Evolutionary conservation across 2,113 vertebrate genomes (phyloP).

Genomic region (Actenoides hombroni): DNA sequence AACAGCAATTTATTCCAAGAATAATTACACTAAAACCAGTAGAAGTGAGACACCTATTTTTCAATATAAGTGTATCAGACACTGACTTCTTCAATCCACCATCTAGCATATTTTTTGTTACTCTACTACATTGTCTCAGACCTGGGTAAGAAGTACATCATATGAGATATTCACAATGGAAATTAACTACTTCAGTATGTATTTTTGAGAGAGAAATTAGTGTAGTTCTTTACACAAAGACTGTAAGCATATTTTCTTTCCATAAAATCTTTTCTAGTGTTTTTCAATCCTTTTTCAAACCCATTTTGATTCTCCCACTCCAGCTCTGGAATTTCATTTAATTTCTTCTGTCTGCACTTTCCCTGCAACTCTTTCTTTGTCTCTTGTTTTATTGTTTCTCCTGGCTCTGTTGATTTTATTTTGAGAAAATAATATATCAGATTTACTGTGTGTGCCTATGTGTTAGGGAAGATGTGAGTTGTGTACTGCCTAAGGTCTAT

Average conservation of each 20-base stretch:
- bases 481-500: not conserved
- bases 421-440: constrained; percentile 29
- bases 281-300: not conserved
- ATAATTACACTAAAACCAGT: not conserved
- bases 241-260: not conserved
- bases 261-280: not conserved
- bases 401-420: constrained; percentile 14
- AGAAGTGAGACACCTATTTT: not conserved
- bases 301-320: not conserved
- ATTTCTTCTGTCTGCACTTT: not conserved
- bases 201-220: not conserved
- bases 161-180: not conserved
- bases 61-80: not conserved
- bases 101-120: not conserved
- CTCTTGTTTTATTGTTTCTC: constrained; percentile 31
- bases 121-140: not conserved
- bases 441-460: not conserved
- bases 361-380: not conserved
- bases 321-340: not conserved
- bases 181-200: not conserved
- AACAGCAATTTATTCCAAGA: not conserved
- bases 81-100: not conserved
- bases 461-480: not conserved
- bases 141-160: not conserved
- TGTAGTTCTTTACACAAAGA: not conserved